Conservation (phyloP, 1,140 invertebrate genomes). For the Parasteatoda tepidariorum region DNA sequence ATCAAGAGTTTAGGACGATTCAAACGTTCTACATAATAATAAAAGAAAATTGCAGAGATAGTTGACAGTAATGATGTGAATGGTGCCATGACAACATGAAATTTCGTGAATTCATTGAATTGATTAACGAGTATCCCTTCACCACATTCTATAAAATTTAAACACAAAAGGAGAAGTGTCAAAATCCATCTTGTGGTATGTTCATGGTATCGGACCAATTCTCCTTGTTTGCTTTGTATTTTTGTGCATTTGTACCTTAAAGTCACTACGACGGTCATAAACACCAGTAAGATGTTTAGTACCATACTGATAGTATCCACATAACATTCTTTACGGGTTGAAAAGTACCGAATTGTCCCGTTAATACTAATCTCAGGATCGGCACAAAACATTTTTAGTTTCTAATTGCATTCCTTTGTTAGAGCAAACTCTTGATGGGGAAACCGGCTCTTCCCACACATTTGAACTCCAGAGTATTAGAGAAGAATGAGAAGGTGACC, state of each 20-base stretch:
- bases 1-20: conserved; percentile 50
- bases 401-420: neutral
- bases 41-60: conserved; percentile 44
- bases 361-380: conserved; percentile 14
- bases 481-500: neutral
- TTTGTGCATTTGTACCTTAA: conserved; percentile 24
- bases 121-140: conserved; percentile 55
- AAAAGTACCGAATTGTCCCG: conserved; percentile 9
- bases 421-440: neutral
- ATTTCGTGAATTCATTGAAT: conserved; percentile 36
- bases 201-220: conserved; percentile 49
- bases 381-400: conserved; percentile 20
- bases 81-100: conserved; percentile 53
- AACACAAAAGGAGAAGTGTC: conserved; percentile 28
- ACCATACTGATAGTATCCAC: conserved; percentile 27
- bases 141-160: conserved; percentile 56
- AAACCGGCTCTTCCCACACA: conserved; percentile 5
- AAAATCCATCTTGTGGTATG: conserved; percentile 60
- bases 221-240: conserved; percentile 10
- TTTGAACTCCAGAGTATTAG: neutral
- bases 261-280: conserved; percentile 27
- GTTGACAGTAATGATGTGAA: conserved; percentile 29
- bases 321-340: conserved; percentile 40
- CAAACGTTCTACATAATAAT: conserved; percentile 52
- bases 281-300: conserved; percentile 19